Evolutionary conservation across 2,113 vertebrate species (phyloP), one percentile per base, ranked within the genome.

Genomic region (Albula glossodonta): DNA sequence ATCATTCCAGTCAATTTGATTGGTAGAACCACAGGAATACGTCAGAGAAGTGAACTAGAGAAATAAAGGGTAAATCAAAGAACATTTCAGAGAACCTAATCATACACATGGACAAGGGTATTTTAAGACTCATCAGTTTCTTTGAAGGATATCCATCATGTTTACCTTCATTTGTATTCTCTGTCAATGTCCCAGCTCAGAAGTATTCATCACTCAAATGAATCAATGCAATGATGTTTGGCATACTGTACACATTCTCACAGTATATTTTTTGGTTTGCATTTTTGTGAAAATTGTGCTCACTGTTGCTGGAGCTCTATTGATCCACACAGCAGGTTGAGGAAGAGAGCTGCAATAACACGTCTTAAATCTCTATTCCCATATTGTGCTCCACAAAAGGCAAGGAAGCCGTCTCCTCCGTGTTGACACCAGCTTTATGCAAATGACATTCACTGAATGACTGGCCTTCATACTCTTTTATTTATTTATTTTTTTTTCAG

Each of bases 381-480:
- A 96, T 96, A 96, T 97, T 95, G 95, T 96, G 93, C 93, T 91
- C 93, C 93, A 96, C 95, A 97, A 97, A 96, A 96, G 96, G 95
- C 95, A 96, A 96, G 96, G 95, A 96, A 97, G 96, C 96, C 96
- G 96, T 96, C 96, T 96, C 94, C 95, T 96, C 96, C 96, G 96
- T 96, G 95, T 96, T 87, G 96, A 94, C 96, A 96, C 96, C 96
- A 97, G 96, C 96, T 96, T 96, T 97, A 97, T 97, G 96, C 96
- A 97, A 97, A 97, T 96, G 92, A 93, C 92, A 92, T 93, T 93
- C 95, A 95, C 95, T 96, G 95, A 97, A 97, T 96, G 96, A 96
- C 95, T 96, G 96, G 94, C 95, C 95, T 97, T 97, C 96, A 96
- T 97, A 96, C 93, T 86, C 63, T 11, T 49, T 70, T 66, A 48